Conservation (phyloP, 2,888 invertebrate species). For the Habrosyne pyritoides region DNA sequence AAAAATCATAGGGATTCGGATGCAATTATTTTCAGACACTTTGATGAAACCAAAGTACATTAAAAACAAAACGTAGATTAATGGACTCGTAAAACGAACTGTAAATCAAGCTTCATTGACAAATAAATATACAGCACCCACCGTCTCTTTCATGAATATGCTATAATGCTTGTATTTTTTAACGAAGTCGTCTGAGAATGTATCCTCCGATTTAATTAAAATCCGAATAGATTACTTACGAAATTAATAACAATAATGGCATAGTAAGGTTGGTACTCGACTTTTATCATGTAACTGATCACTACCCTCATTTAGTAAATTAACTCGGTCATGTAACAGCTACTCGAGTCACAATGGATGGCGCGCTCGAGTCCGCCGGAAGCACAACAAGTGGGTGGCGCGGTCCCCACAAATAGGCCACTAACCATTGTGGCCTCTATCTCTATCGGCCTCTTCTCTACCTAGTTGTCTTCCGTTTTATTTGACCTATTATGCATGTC, state of each 20-base stretch:
- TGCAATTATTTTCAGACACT: background rate
- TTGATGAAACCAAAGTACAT: background rate
- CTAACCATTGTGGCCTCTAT: constrained; percentile 54
- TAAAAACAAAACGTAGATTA: background rate
- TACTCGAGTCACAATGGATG: constrained; percentile 48
- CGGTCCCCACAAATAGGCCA: constrained; percentile 73
- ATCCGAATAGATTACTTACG: background rate
- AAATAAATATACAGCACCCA: background rate
- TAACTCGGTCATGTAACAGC: constrained; percentile 62
- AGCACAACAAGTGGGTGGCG: constrained; percentile 76
- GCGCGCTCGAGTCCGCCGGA: constrained; percentile 51
- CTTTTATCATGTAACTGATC: constrained; percentile 34
- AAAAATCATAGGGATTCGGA: background rate
- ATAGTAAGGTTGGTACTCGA: constrained; percentile 8
- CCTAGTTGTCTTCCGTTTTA: constrained; percentile 52
- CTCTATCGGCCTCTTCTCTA: constrained; percentile 32
- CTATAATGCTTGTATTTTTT: background rate
- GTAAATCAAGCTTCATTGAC: constrained; percentile 3
- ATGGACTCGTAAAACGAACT: background rate
- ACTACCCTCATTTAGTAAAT: constrained; percentile 57
- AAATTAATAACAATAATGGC: background rate
- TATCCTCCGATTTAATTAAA: background rate
- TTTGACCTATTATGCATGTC: constrained; percentile 40
- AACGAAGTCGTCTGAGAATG: background rate
- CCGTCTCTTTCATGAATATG: background rate